Evolutionary conservation across 2,797 vertebrate genomes (phyloP), one percentile per base, ranked within the genome.

Genomic region (Micrastur ruficollis): DNA sequence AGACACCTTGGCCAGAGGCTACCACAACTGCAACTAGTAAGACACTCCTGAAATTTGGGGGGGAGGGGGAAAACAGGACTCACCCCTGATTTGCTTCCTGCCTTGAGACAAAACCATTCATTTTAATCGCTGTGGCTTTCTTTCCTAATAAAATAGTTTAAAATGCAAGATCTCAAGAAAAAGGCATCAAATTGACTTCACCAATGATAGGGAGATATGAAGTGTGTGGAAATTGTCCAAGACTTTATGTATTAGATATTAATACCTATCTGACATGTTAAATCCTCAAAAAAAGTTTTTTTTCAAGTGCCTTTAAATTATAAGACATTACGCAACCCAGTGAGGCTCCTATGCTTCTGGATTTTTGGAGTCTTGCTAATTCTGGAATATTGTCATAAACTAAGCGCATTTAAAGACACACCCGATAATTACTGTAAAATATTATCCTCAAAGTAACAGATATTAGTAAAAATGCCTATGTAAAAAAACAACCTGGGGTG

Each of bases 371-470:
- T 27, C 17, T 40, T 44, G 42, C 40, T 95, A 82, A 42, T 85
- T 76, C 81, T 42, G 22, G 18, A 81, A 40, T 89, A 53, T 42
- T 29, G 63, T 23, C 6, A 25, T 67, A 40, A 78, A 92, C 92
- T 25, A 95, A 32, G 67, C 49, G 4, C 27, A 34, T 81, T 86
- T 87, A 50, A 85, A 97, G 59, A 61, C 18, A 95, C 63, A 73
- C 92, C 84, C 79, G 89, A 78, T 86, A 90, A 96, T 95, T 95
- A 29, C 26, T 23, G 14, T 63, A 96, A 96, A 81, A 47, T 58
- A 62, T 21, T 76, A 14, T 75, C 68, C 86, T 90, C 61, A 59
- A 63, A 59, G 40, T 36, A 87, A 36, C 44, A 74, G 46, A 67
- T 67, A 75, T 74, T 66, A 81, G 42, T 32, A 59, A 93, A 86